Evolutionary conservation across 2,888 invertebrate species (phyloP), one percentile per base, ranked within the genome.

Genomic region (Parnassius smintheus): DNA sequence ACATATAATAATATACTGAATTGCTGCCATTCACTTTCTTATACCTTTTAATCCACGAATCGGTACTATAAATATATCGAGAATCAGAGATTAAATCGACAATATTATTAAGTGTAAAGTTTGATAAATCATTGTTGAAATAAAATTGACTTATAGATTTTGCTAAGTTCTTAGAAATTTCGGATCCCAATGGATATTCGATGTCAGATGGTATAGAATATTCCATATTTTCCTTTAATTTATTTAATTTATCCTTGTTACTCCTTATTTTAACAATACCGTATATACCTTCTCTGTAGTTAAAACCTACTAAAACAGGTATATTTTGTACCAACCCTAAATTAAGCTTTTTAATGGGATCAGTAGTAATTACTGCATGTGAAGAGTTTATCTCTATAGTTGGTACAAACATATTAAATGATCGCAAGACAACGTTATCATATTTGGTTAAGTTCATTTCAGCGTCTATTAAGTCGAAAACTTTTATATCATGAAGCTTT

Each of bases 291-390:
- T 88, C 89, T 61, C 84, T 75, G 18, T 79, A 72, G 52, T 82
- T 86, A 11, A 85, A 73, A n/a, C 88, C 86, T 12, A 77, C 72
- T 54, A 90, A 70, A 68, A 86, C 75, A 2, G 86, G 88, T 2
- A 84, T 71, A 60, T 82, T 73, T 52, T 78, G 75, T 49, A 83
- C 77, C 12, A 78, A 69, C 9, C 83, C 81, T 10, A 68, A 67
- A 57, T 71, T 67, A 25, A 62, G 54, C n/a, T 13, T 44, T 53
- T 58, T 53, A 45, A 72, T 72, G 1, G 88, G 88, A 41, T 80
- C 61, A 48, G 78, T 75, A 3, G 78, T 77, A 12, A 89, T 68
- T 62, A 88, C 74, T 12, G 80, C 73, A 52, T 73, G 68, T 2
- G 75, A 61, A 49, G 72, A 72, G 48, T 68, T 56, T 49, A 65